Evolutionary conservation across 2,888 invertebrate genomes (phyloP).

Genomic region (Phaonia tiefii): DNA sequence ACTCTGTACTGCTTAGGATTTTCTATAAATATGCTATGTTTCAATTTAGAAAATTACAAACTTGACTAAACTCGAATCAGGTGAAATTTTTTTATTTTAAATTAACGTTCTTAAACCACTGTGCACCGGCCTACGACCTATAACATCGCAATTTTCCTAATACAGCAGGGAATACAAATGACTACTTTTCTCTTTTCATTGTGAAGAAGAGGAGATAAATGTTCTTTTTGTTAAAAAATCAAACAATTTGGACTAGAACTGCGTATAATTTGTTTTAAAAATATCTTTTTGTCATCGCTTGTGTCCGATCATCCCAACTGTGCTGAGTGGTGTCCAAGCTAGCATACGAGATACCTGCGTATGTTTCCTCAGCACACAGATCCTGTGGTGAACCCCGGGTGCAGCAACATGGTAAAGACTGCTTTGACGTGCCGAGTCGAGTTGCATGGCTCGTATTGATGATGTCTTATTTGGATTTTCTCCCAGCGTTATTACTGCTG

Average conservation of each 20-base stretch:
- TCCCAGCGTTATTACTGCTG: constrained; percentile 12
- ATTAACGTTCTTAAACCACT: too few species aligned
- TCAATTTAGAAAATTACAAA: too few species aligned
- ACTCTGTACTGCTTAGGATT: too few species aligned
- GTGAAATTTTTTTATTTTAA: too few species aligned
- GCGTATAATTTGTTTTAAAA: constrained; percentile 37
- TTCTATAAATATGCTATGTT: too few species aligned
- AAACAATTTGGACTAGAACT: constrained; percentile 39
- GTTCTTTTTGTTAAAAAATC: constrained; percentile 14
- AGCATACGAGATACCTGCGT: constrained; percentile 12
- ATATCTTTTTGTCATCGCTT: constrained; percentile 17
- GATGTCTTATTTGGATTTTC: not conserved
- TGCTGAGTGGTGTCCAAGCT: not conserved
- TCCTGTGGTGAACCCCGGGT: constrained; percentile 19
- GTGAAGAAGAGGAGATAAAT: not conserved
- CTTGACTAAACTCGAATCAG: too few species aligned
- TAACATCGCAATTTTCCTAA: too few species aligned
- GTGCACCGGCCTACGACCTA: too few species aligned
- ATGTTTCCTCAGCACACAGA: not conserved
- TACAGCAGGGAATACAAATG: not conserved
- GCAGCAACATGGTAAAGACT: constrained; percentile 14
- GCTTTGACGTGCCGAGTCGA: constrained; percentile 41
- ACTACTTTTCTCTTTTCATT: too few species aligned
- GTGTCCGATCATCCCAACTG: not conserved
- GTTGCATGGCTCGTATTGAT: constrained; percentile 41